phyloP scores from a whole-genome alignment of 2,888 invertebrate genomes.

The Eurois occulta region DNA sequence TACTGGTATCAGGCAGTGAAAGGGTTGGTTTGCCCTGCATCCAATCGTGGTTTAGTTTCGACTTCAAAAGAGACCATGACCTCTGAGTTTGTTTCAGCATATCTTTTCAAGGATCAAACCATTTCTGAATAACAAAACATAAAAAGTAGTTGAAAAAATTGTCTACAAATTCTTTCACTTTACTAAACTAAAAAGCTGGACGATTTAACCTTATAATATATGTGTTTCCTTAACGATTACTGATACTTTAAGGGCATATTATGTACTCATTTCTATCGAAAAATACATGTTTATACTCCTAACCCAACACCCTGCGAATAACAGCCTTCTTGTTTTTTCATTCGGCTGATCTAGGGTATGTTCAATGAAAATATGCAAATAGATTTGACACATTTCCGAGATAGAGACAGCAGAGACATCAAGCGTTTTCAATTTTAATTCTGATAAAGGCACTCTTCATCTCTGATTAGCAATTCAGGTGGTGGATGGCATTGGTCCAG shows the following conservation, averaged over 20 bases:
- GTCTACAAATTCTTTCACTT: too few relatives aligned
- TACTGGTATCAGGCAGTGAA: not conserved
- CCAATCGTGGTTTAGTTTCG: not conserved
- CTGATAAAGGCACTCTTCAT: not conserved
- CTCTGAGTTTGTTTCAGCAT: not conserved
- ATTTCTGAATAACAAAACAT: not conserved
- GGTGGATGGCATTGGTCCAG: conserved; percentile 1
- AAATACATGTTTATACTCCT: too few relatives aligned
- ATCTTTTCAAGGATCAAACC: not conserved
- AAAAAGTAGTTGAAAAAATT: too few relatives aligned
- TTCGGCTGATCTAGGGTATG: too few relatives aligned
- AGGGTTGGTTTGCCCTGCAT: not conserved
- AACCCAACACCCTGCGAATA: too few relatives aligned
- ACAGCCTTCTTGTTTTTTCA: too few relatives aligned
- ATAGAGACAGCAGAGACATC: not conserved
- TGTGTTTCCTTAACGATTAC: too few relatives aligned
- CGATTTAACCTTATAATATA: too few relatives aligned
- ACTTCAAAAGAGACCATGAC: not conserved
- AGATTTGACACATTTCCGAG: not conserved
- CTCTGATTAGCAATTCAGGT: not conserved
- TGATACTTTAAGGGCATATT: too few relatives aligned
- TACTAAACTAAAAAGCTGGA: too few relatives aligned
- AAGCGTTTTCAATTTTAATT: not conserved
- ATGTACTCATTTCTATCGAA: too few relatives aligned
- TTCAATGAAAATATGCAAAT: too few relatives aligned